Percentiles rank a stretch among this genome's conserved stretches.
phyloP scores from a whole-genome alignment of 1,140 invertebrate genomes.

The Aleiodes sp. region DNA sequence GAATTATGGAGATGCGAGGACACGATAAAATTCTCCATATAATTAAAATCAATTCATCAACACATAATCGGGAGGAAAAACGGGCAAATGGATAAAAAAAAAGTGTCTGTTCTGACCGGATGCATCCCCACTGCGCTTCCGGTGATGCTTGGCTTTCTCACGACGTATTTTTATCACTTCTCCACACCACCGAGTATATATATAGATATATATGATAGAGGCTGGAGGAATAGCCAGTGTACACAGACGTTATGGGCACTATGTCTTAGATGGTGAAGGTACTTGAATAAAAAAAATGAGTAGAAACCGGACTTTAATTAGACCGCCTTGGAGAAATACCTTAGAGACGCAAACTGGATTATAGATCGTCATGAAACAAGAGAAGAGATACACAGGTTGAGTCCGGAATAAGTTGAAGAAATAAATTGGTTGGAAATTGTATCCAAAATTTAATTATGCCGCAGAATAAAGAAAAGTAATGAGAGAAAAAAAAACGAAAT shows the following conservation, averaged over 20 bases:
- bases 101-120: background rate
- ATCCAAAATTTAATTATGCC: background rate
- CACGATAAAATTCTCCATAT: background rate
- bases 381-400: background rate
- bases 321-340: constrained; percentile 4
- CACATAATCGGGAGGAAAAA: background rate
- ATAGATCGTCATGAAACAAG: constrained; percentile 19
- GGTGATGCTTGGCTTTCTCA: constrained; percentile 25
- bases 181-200: background rate
- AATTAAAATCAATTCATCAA: background rate
- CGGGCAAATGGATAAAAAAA: background rate
- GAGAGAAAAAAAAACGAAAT: background rate
- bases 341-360: constrained; percentile 13
- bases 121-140: constrained; percentile 14
- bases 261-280: background rate
- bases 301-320: constrained; percentile 22
- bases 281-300: constrained; percentile 2
- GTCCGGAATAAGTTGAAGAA: no score
- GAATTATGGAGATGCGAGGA: no score
- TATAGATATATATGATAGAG: background rate
- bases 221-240: background rate
- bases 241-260: constrained; percentile 15
- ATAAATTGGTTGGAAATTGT: constrained; percentile 19
- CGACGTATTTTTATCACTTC: background rate
- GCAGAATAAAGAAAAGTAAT: background rate